phyloP scores from a whole-genome alignment of 2,113 vertebrate genomes.

The Callopanchax toddi region DNA sequence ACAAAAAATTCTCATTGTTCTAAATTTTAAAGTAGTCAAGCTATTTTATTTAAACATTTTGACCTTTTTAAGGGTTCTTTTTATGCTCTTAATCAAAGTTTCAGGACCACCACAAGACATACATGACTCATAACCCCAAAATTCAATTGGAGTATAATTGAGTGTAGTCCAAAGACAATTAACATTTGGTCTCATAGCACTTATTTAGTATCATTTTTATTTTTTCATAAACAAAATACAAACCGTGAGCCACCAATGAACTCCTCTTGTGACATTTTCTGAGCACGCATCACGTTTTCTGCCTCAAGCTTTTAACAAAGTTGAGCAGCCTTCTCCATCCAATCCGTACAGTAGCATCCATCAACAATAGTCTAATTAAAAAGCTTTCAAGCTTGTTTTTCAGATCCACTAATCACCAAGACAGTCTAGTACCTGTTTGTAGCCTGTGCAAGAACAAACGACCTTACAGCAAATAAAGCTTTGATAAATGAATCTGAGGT shows the following conservation, averaged over 20 bases:
- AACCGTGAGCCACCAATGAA: background rate
- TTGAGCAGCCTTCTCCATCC: slow-evolving; percentile 61
- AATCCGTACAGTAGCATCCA: slow-evolving; percentile 62
- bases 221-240: background rate
- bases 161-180: too few species aligned
- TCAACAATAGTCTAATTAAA: slow-evolving; percentile 78
- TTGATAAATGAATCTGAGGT: slow-evolving; percentile 65
- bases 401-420: slow-evolving; percentile 69
- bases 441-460: slow-evolving; percentile 41
- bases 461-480: slow-evolving; percentile 61
- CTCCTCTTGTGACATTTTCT: slow-evolving; percentile 14
- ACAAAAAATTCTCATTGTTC: too few species aligned
- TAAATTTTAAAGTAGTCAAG: too few species aligned
- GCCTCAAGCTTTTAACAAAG: slow-evolving; percentile 73
- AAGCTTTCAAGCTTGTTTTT: slow-evolving; percentile 83
- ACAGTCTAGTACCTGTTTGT: slow-evolving; percentile 61
- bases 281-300: slow-evolving; percentile 37
- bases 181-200: too few species aligned
- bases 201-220: background rate
- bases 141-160: too few species aligned
- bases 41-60: too few species aligned
- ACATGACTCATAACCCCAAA: too few species aligned
- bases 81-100: too few species aligned
- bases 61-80: too few species aligned
- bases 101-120: too few species aligned